Evolutionary conservation across 2,888 invertebrate genomes (phyloP), one percentile per base, ranked within the genome.

Genomic region (Stenolophus ochropezus): DNA sequence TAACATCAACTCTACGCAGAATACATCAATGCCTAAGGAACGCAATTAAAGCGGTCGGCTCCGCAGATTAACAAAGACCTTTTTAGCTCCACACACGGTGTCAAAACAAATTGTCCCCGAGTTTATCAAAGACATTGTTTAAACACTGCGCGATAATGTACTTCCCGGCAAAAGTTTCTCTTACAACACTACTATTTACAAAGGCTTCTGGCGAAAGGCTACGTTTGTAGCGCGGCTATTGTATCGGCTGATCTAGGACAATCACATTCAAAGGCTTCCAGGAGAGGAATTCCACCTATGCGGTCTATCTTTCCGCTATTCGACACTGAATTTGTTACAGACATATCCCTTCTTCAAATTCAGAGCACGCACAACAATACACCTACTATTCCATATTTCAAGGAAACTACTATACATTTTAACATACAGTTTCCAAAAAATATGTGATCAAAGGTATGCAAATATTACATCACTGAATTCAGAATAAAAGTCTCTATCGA

Each of bases 121-220:
- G 80, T 80, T 80, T 80, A 80, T 80, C 80, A 80, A 80, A 80
- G 80, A 80, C 80, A 73, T 80, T 80, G 80, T 80, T 71, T 80
- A 73, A 80, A 80, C 56, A 80, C 56, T 23, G 14, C 23, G 58
- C 33, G 58, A 76, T 76, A 76, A 76, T 76, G 76, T 76, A 76
- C 33, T 76, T 58, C 21, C 56, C 76, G 16, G 58, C 21, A 76
- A 58, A 76, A 76, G 76, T 76, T 76, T 76, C 58, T 51, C n/a
- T 23, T n/a, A 14, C 73, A 73, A 51, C 49, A 21, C 1, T 6
- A 73, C 73, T 73, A 73, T 73, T 73, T 73, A 73, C 73, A 73
- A 73, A 73, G 73, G 73, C 27, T n/a, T 16, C 42, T n/a, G 8
- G 61, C 2, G 16, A 11, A 23, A 23, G 14, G 25, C 16, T 69